Conservation (phyloP, 2,113 vertebrate species). For the Lynx canadensis region DNA sequence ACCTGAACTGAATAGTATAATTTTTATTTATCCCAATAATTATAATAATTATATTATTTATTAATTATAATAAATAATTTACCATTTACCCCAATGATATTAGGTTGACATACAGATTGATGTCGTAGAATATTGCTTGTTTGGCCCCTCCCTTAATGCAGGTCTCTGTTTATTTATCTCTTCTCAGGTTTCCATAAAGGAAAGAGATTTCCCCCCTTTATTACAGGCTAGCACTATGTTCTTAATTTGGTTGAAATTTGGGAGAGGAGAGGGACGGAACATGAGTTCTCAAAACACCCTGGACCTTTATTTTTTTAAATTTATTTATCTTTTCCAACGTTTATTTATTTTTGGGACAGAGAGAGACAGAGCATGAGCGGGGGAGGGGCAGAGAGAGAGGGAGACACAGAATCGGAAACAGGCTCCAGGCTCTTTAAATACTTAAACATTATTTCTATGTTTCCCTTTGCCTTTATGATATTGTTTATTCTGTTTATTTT, state of each 20-base stretch:
- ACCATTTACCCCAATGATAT: neutral
- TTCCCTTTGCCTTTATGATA: neutral
- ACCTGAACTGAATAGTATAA: neutral
- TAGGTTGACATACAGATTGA: neutral
- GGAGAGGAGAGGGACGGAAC: neutral
- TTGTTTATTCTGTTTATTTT: neutral
- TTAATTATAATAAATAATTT: neutral
- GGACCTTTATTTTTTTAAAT: neutral
- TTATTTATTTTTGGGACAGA: no score
- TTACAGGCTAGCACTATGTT: neutral
- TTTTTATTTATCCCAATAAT: neutral
- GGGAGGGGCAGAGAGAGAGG: no score
- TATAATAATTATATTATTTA: no score
- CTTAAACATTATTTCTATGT: neutral
- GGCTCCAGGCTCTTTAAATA: neutral
- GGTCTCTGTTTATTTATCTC: neutral
- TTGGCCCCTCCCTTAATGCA: neutral
- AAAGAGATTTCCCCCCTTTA: neutral
- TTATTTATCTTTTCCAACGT: no score
- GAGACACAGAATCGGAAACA: no score
- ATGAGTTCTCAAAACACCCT: neutral
- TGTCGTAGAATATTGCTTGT: neutral
- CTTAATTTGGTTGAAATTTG: conserved; percentile 26
- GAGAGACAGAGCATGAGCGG: no score
- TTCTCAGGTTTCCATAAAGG: neutral